Evolutionary conservation across 2,113 vertebrate genomes (phyloP), one percentile per base, ranked within the genome.

Genomic region (Lophius piscatorius): DNA sequence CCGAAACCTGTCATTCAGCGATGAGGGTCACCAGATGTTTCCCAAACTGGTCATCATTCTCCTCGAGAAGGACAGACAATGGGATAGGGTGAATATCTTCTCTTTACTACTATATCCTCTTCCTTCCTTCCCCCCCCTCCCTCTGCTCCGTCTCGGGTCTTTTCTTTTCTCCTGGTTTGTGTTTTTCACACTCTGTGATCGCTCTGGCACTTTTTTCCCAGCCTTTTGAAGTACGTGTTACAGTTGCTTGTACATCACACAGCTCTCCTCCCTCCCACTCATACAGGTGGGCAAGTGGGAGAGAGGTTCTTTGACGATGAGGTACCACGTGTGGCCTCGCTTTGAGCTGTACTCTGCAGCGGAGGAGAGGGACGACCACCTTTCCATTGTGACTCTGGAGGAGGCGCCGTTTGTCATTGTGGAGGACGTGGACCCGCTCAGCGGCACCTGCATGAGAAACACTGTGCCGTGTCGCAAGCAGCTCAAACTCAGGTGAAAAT

Each of bases 371-470:
- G 94, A 98, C 51, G 97, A 99, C 85, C 97, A 99, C 76, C 90
- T 99, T 87, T 98, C 95, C 87, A 98, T 99, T 0, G 97, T 98
- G 42, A 99, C 97, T 13, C 90, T 99, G 85, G 97, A 99, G 87
- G 97, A 99, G 82, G 96, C 97, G 11, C 97, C 97, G 0, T 99
- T 99, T 29, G 97, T 99, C 80, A 99, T 99, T 24, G 97, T 99
- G 85, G 97, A 99, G 87, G 96, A 98, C 0, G 97, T 99, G 78
- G 96, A 98, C 74, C 96, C 97, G 5, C 91, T 99, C 64, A 99
- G 97, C 44, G 96, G 96, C 60, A 98, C 97, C 63, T 99, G 97
- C 87, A 99, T 99, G 97, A 94, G 97, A 85, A 99, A 99, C 87
- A 99, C 97, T 0, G 96, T 99, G 70, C 97, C 97, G 48, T 99